Conservation (phyloP, 2,113 vertebrate genomes). For the Regulus satrapa region DNA sequence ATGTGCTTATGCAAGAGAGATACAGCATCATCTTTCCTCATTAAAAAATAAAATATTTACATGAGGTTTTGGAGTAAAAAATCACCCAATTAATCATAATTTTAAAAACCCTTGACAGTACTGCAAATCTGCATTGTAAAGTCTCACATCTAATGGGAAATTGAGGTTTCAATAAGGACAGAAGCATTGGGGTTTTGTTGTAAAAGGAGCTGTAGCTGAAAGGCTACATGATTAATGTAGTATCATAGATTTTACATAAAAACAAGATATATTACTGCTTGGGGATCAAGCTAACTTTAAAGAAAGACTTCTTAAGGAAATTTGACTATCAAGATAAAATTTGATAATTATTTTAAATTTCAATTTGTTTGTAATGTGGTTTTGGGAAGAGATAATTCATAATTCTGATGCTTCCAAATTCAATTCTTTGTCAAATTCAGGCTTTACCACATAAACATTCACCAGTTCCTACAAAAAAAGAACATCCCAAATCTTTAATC, state of each 20-base stretch:
- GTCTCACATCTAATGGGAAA: background rate
- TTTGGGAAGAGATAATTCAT: background rate
- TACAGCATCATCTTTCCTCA: background rate
- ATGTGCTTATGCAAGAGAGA: background rate
- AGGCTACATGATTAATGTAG: background rate
- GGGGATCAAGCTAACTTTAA: constrained; percentile 33
- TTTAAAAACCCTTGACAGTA: background rate
- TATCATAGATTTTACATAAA: background rate
- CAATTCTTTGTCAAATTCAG: constrained; percentile 4
- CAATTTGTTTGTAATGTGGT: background rate
- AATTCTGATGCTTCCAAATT: constrained; percentile 3
- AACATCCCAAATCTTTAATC: constrained; percentile 62
- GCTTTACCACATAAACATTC: constrained; percentile 36
- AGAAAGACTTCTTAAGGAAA: constrained; percentile 23
- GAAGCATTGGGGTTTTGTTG: background rate
- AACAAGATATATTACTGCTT: background rate
- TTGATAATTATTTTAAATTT: background rate
- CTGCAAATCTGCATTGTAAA: background rate
- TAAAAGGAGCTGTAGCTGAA: background rate
- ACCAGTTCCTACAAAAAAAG: constrained; percentile 37
- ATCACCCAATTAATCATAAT: background rate
- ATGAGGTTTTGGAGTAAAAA: background rate
- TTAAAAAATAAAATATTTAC: constrained; percentile 27
- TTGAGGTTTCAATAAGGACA: background rate
- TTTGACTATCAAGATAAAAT: background rate